Conservation (phyloP, 2,888 invertebrate genomes). For the Drosophila affinis region DNA sequence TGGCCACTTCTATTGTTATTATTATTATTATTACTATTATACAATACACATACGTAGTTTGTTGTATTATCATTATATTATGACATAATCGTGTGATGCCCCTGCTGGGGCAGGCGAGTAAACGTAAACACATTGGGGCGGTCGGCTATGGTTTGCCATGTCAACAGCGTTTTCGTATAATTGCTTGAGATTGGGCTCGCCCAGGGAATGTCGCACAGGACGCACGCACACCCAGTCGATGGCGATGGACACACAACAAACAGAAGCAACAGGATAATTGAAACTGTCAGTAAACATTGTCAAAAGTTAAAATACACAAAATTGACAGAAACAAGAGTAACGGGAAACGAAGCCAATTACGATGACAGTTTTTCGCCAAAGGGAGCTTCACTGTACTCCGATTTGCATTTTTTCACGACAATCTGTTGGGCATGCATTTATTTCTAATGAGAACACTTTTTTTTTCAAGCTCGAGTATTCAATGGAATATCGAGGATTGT, state of each 20-base stretch:
- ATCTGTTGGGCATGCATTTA: slow-evolving; percentile 24
- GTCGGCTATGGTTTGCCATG: slow-evolving; percentile 19
- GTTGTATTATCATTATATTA: slow-evolving; percentile 53
- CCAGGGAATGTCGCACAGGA: neutral
- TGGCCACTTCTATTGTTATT: neutral
- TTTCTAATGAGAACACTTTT: slow-evolving; percentile 23
- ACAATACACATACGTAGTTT: slow-evolving; percentile 18
- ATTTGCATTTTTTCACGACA: slow-evolving; percentile 32
- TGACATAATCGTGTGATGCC: slow-evolving; percentile 64
- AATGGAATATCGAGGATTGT: neutral
- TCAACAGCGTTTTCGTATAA: slow-evolving; percentile 34
- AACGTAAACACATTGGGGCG: slow-evolving; percentile 42
- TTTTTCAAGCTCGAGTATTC: slow-evolving; percentile 2
- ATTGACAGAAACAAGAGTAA: neutral
- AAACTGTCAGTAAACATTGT: slow-evolving; percentile 30
- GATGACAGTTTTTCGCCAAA: neutral
- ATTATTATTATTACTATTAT: slow-evolving; percentile 5
- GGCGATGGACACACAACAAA: neutral
- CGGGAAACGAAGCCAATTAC: neutral
- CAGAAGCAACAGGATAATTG: slow-evolving; percentile 46
- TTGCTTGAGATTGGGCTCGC: slow-evolving; percentile 35
- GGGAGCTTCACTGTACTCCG: slow-evolving; percentile 1
- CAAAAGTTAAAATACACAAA: neutral
- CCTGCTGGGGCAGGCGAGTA: slow-evolving; percentile 40
- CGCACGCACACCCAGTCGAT: slow-evolving; percentile 33